Base-by-base conservation (phyloP, 2,888 invertebrate species). In the Colostygia pectinataria region DNA sequence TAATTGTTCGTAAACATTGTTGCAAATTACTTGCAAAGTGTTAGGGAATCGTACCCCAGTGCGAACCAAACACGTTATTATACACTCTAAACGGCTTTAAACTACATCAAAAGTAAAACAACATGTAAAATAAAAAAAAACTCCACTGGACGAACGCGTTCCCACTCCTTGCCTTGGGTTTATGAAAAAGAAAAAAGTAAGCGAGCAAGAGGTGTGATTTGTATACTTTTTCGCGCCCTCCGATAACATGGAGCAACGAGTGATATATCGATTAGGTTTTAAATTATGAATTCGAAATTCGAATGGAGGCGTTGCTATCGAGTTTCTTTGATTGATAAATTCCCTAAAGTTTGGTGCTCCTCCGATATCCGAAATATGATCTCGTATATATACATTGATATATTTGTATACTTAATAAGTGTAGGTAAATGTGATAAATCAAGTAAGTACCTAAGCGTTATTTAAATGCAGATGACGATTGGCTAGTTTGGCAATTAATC, bases 141-240 rank as follows among this genome's bases (percentile, higher is more conserved):
- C 37, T 51, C 61, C 15, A 68, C 71, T 72, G 70, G 68, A 68
- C 71, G 68, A 84, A 84, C 83, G 76, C 74, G 82, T 80, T 83
- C 70, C 65, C 64, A 52, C 60, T 70, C 68, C 67, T 71, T 61
- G 66, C 61, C 66, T 64, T 65, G 27, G 41, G 36, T 47, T 36
- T 61, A 56, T 43, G 51, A 59, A 68, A 66, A 71, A 64, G 68
- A 71, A 67, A 71, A 73, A 74, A 73, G 39, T 27, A 41, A 25
- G 57, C 63, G 68, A 76, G 71, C 66, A 77, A 80, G 80, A 85
- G 77, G 81, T 82, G 86, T 84, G 85, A 88, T 86, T 85, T 87
- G 85, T 86, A 75, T 80, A 78, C 78, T 77, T 84, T 79, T 86
- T 84, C 81, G 75, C 83, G 73, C 81, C 73, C 64, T 61, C 65